Base-by-base conservation (phyloP, 2,888 invertebrate species). In the Melolontha melolontha region DNA sequence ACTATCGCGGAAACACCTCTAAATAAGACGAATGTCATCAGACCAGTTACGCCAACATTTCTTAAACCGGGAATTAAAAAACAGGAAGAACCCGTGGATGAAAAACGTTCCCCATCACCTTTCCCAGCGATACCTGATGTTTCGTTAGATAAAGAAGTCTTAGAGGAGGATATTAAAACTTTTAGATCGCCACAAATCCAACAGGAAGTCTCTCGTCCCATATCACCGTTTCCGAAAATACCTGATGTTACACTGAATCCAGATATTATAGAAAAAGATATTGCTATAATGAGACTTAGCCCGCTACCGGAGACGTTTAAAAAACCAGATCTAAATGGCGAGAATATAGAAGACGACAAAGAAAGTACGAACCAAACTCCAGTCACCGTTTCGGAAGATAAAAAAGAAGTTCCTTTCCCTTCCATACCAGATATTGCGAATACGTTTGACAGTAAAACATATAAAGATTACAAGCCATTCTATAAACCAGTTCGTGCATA, bases 101-200 rank as follows among this genome's bases (percentile, higher is more conserved):
- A 44, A 14, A 44, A 12, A 22, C 52, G 70, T n/a, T 62, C 72
- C n/a, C 57, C 72, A 4, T 80, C 81, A 2, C 80, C 81, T 10
- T 82, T 82, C 75, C 81, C 81, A 7, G 67, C 55, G n/a, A 81
- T 82, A 49, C 75, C 77, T 5, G 79, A 82, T 72, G 69, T 82
- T 14, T 76, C 73, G 8, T 14, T 76, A 7, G 76, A 79, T 50
- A 27, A 64, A 5, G 76, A 79, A 14, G 14, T 78, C 39, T 12
- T 77, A 10, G 72, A 75, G 59, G 50, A 69, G 11, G 76, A 79
- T 67, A 66, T 79, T 39, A 66, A 72, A 14, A 69, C 72, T 39
- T 76, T 77, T 69, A 70, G 74, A 65, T 11, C 71, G 14, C 67
- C 74, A 5, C 27, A 44, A 14, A 2, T 54, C 44, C 34, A 41